phyloP scores from a whole-genome alignment of 2,797 vertebrate species.

The Hydrocynus forskahlii region DNA sequence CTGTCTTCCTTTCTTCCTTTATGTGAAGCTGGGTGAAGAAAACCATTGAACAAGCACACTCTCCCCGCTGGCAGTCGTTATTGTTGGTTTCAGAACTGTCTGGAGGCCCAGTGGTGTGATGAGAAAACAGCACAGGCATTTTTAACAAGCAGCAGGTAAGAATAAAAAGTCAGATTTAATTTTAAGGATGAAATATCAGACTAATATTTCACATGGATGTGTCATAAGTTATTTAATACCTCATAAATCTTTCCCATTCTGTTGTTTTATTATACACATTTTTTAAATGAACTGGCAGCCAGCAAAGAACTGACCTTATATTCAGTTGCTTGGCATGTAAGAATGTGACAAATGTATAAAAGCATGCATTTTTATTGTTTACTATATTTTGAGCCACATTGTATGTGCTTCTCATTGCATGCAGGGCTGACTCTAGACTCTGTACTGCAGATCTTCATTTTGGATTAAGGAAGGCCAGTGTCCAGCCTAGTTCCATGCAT shows the following conservation, averaged over 20 bases:
- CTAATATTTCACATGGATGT: background rate
- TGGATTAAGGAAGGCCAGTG: too few species aligned
- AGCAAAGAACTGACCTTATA: too few species aligned
- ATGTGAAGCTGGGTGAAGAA: constrained; percentile 5
- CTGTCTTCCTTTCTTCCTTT: background rate
- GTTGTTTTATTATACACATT: background rate
- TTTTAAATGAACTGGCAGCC: background rate
- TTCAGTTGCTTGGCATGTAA: too few species aligned
- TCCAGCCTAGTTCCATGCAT: too few species aligned
- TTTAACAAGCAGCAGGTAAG: background rate
- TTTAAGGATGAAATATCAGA: background rate
- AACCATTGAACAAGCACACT: background rate
- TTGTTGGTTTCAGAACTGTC: background rate
- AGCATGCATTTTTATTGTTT: too few species aligned
- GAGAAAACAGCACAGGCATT: background rate
- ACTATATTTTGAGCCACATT: too few species aligned
- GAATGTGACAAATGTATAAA: too few species aligned
- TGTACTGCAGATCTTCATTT: too few species aligned
- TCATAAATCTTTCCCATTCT: background rate
- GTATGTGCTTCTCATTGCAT: too few species aligned
- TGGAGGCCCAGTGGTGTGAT: background rate
- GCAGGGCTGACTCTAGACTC: too few species aligned
- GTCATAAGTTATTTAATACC: background rate
- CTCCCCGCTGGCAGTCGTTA: constrained; percentile 10
- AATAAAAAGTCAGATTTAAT: background rate